Evolutionary conservation across 2,888 invertebrate species (phyloP), one percentile per base, ranked within the genome.

Genomic region (Lasioglossum zephyrum): DNA sequence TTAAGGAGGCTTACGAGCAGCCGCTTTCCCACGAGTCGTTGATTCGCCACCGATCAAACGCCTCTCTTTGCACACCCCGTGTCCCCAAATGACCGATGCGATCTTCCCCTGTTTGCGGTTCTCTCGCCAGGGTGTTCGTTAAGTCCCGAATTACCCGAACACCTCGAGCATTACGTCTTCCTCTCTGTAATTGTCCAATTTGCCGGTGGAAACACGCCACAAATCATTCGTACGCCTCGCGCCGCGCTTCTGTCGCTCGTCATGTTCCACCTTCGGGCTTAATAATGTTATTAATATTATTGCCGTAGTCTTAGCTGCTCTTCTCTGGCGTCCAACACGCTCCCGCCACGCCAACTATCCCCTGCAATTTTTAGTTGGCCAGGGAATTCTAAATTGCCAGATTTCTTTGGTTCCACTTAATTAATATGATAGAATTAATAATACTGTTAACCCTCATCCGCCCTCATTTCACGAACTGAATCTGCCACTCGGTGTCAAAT

Each of bases 151-250:
- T 86, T 86, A 81, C 80, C 82, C 80, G 60, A 75, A 41, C 83
- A 76, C 76, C 74, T 70, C 81, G 69, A 81, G 79, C 88, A 85
- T 86, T 75, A 79, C 83, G 66, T 84, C 36, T 86, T 84, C 83
- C 84, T 85, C 81, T 53, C 70, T 73, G 70, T 82, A 87, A 88
- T 89, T 78, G 82, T 85, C 75, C 88, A 89, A 85, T 89, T 88
- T 88, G 77, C 73, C 73, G 77, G 16, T 53, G 84, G 73, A 57
- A 73, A 72, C 78, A 73, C 66, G 63, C 74, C 85, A 82, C 70
- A 69, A 73, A 81, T 73, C 81, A 66, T 66, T 66, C 66, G 69
- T 74, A 84, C 80, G 49, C 31, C 69, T 75, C 16, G 66, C 66
- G 9, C 66, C 66, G 36, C 60, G 36, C 66, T 66, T 63, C 66